Base-by-base conservation (phyloP, 1,140 invertebrate genomes). In the Bombus picipes region DNA sequence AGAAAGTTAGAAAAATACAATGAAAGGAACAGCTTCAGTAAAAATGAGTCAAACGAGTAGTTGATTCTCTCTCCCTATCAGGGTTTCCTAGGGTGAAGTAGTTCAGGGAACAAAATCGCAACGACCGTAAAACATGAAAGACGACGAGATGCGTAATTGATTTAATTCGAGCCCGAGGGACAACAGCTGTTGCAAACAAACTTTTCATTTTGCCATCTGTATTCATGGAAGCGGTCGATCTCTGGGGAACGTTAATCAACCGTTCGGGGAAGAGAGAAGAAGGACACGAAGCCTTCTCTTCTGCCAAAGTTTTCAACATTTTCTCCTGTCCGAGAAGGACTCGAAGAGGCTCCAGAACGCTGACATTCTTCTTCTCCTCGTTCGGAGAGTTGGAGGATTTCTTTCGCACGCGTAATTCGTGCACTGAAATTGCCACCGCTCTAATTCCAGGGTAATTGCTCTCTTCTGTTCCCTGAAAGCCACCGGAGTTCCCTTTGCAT, bases 371-470 rank as follows among this genome's bases (percentile, higher is more conserved):
- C 91, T 91, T 82, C 81, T 68, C 25, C 25, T 72, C 37, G 39
- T 66, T 32, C n/a, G n/a, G 6, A 66, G 65, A 34, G 84, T 62
- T 28, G 62, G 80, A 59, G 75, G 62, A 75, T 91, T 93, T 92
- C 91, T 92, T 93, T 85, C 77, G 72, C 79, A 87, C 87, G 88
- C 88, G 91, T 92, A 93, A 92, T 93, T 91, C 92, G 93, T 91
- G 57, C 88, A 89, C 90, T 88, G 86, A 88, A 89, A 90, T 92
- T 90, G 88, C 86, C 74, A 18, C 10, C 87, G 91, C 89, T 94
- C 92, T 93, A 92, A 93, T 94, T 95, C 90, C 92, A 83, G 32
- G 62, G 89, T 94, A 94, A 93, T 94, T 93, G 92, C 92, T 94
- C 92, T 93, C 90, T 92, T 92, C 90, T 92, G 74, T 81, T 78